Evolutionary conservation across 2,888 invertebrate genomes (phyloP).

Genomic region (Dromius quadrimaculatus): DNA sequence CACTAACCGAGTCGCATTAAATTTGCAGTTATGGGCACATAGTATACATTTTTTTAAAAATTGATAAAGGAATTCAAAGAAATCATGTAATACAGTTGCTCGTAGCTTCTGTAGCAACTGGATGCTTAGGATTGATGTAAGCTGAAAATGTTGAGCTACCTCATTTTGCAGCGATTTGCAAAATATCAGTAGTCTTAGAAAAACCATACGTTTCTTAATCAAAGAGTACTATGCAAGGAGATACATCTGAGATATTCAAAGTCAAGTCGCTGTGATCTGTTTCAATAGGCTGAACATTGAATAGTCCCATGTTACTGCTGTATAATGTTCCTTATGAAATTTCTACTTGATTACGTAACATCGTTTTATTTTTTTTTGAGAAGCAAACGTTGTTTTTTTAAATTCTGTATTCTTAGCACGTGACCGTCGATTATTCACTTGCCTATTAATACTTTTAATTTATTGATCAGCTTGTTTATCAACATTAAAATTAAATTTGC

Average conservation of each 20-base stretch:
- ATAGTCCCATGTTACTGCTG: not conserved
- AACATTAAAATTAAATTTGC: not conserved
- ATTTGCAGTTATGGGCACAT: slow-evolving; percentile 1
- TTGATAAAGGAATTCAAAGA: not conserved
- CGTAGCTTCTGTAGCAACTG: not conserved
- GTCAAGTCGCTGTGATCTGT: not conserved
- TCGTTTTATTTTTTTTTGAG: slow-evolving; percentile 47
- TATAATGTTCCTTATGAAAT: slow-evolving; percentile 37
- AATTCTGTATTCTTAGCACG: slow-evolving; percentile 29
- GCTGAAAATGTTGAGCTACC: slow-evolving; percentile 6
- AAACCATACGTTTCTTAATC: slow-evolving; percentile 23
- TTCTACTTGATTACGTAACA: slow-evolving; percentile 45
- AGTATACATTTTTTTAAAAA: not conserved
- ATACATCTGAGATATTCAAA: not conserved
- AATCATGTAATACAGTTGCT: slow-evolving; percentile 19
- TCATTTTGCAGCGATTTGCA: slow-evolving; percentile 33
- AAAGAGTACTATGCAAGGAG: slow-evolving; percentile 10
- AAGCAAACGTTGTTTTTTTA: slow-evolving; percentile 44
- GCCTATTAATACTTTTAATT: not conserved
- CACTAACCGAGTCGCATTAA: not conserved
- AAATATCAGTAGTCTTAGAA: slow-evolving; percentile 2
- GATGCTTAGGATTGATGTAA: slow-evolving; percentile 15
- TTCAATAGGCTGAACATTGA: not conserved
- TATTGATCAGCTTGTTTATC: not conserved
- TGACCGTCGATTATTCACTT: not conserved